Evolutionary conservation across 2,888 invertebrate species (phyloP).

Genomic region (Aporophyla lueneburgensis): DNA sequence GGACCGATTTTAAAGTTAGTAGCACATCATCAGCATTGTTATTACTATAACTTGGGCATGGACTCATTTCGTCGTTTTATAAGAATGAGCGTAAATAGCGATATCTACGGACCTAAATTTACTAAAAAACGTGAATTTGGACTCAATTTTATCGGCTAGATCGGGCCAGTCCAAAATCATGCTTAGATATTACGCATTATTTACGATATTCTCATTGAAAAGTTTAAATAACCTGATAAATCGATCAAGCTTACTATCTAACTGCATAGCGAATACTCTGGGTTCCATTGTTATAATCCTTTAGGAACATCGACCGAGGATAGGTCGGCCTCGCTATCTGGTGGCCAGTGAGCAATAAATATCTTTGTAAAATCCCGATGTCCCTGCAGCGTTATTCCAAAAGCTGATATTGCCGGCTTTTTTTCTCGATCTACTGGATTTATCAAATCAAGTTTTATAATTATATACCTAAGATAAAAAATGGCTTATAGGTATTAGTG

Average conservation of each 20-base stretch:
- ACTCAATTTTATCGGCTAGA: not conserved
- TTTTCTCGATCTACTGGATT: conserved; percentile 41
- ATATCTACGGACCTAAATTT: not conserved
- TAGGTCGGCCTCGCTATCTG: conserved; percentile 44
- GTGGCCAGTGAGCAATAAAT: conserved; percentile 43
- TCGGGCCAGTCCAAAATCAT: not conserved
- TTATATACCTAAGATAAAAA: not conserved
- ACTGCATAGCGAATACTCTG: conserved; percentile 33
- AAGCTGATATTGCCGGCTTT: conserved; percentile 45
- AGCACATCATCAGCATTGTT: not conserved
- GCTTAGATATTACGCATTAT: not conserved
- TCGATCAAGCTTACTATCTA: conserved; percentile 4
- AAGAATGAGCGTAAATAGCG: not conserved
- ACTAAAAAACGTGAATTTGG: not conserved
- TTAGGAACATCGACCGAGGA: conserved; percentile 23
- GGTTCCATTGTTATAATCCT: conserved; percentile 41
- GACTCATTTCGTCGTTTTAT: not conserved
- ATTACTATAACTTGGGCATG: not conserved
- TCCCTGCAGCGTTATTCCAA: conserved; percentile 35
- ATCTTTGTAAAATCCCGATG: conserved; percentile 51
- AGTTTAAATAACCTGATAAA: conserved; percentile 1
- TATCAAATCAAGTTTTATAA: conserved; percentile 5
- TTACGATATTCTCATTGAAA: not conserved
- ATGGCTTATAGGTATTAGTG: not conserved
- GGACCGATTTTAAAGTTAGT: too few species aligned